phyloP scores from a whole-genome alignment of 2,888 invertebrate genomes.

The Pyralis farinalis region DNA sequence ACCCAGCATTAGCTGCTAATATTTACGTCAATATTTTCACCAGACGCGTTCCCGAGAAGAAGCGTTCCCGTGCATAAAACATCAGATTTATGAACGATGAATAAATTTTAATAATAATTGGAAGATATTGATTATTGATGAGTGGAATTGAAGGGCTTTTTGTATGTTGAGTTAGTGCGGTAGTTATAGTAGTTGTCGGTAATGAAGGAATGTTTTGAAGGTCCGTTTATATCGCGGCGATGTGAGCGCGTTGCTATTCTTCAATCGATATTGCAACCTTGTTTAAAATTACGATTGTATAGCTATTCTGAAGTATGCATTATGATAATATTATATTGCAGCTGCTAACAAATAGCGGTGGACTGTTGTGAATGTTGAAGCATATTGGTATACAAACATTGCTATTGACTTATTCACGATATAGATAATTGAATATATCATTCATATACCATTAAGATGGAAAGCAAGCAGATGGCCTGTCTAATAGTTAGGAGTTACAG shows the following conservation, averaged over 20 bases:
- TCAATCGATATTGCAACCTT: conserved; percentile 59
- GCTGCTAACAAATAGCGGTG: too few species aligned
- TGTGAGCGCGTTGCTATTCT: conserved; percentile 16
- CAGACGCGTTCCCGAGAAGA: conserved; percentile 10
- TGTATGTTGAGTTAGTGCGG: conserved; percentile 12
- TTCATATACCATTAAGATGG: too few species aligned
- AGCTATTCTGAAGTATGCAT: not conserved
- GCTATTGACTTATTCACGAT: too few species aligned
- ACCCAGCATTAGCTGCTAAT: conserved; percentile 21
- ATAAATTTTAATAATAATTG: conserved; percentile 5
- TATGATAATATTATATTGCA: not conserved
- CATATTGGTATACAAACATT: too few species aligned
- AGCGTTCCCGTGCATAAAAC: conserved; percentile 10
- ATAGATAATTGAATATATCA: too few species aligned
- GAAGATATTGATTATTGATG: conserved; percentile 18
- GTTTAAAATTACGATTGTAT: conserved; percentile 30
- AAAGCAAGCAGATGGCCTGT: too few species aligned
- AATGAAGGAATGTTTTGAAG: conserved; percentile 8
- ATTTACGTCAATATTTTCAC: conserved; percentile 28
- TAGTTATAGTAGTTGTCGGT: conserved; percentile 1
- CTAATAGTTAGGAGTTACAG: too few species aligned
- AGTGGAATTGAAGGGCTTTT: conserved; percentile 12
- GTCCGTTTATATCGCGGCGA: conserved; percentile 10
- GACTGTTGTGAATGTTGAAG: too few species aligned
- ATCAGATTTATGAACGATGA: not conserved